These are phyloP conservation scores for Seira ritae DNA, from an alignment of 2,888 invertebrate genomes.

Conservation along the genomic window DNA sequence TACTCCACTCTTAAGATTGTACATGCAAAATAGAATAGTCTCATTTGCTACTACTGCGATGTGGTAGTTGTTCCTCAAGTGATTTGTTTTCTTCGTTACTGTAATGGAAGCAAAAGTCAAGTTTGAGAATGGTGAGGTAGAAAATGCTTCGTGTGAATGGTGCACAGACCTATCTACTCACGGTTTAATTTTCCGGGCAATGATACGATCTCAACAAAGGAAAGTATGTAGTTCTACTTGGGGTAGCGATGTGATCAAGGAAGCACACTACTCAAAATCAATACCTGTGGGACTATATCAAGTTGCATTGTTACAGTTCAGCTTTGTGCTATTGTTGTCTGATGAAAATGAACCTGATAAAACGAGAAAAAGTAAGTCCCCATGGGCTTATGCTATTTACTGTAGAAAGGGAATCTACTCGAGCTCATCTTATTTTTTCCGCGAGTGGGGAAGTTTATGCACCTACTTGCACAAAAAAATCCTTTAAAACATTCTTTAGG, in stretches of 20 bases:
- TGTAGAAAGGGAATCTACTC: background rate
- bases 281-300: conserved; percentile 62
- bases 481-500: conserved; percentile 21
- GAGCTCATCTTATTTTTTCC: conserved; percentile 10
- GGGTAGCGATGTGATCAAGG: conserved; percentile 43
- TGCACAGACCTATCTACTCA: background rate
- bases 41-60: background rate
- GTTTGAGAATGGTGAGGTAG: background rate
- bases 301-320: background rate
- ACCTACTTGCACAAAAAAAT: background rate
- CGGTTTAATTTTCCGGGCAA: background rate
- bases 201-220: conserved; percentile 60
- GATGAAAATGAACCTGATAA: conserved; percentile 11
- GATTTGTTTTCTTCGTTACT: too few relatives aligned
- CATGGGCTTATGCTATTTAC: conserved; percentile 8
- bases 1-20: background rate
- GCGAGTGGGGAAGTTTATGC: background rate
- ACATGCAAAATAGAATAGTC: background rate
- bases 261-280: conserved; percentile 63
- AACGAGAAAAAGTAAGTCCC: background rate
- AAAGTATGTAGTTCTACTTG: background rate
- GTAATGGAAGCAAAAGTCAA: too few relatives aligned
- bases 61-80: too few relatives aligned
- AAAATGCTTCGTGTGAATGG: background rate
- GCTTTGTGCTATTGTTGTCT: background rate